Base-by-base conservation (phyloP, 2,113 vertebrate genomes). In the Haplochromis vanheusdeni region DNA sequence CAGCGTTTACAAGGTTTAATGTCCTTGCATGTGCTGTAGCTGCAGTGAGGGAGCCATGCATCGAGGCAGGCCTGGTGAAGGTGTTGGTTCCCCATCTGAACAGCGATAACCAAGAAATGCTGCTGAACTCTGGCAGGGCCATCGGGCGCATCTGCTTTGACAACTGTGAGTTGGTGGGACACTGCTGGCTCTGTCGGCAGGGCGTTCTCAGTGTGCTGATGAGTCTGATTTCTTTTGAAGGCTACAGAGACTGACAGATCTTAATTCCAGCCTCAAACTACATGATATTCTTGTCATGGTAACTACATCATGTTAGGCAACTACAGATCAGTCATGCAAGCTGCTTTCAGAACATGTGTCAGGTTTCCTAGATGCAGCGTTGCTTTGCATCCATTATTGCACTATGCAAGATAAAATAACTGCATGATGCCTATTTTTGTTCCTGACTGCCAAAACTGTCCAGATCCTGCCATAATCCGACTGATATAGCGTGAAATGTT, bases 61-160 rank as follows among this genome's bases (percentile, higher is more conserved):
- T 98, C 16, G 94, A 98, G 51, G 97, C 97, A 10, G 97, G 95
- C 14, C 93, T 98, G 89, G 96, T 98, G 40, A 89, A 87, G 33
- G 93, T 92, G n/a, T 79, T 98, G 93, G 91, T 98, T 85, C 97
- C 97, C 51, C 87, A 97, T 54, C 94, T 98, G 91, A 95, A 96
- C 82, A 97, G 97, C 88, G 90, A 86, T 4, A 92, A 98, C 77
- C 94, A 97, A 89, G 97, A 98, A 52, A 96, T 96, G 94, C 90
- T 98, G 90, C 96, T 98, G 42, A 97, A 98, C 33, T 96, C 96
- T 0, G 97, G 97, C 87, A 95, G 97, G 33, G 97, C 98, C 87
- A 97, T 98, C 14, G 98, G 98, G 37, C 96, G 96, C 11, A 98
- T 98, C 94, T 98, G 97, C 87, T 98, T 98, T 1, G 96, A 97